Evolutionary conservation across 1,140 invertebrate genomes (phyloP), one percentile per base, ranked within the genome.

Genomic region (Drosophila micromelanica): DNA sequence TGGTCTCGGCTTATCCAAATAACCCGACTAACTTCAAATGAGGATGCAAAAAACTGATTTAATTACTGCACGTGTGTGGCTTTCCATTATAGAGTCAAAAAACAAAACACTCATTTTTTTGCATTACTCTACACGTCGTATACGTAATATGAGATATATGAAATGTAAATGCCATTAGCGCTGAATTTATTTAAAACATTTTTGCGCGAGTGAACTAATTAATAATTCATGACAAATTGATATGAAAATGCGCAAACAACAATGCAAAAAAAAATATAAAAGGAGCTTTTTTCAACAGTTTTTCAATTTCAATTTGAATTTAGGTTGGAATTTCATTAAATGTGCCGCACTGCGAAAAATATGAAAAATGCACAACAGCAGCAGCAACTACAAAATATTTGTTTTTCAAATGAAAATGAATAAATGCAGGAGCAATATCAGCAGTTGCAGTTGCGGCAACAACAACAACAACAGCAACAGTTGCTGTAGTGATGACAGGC

Each of bases 401-500:
- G 84, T 63, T 73, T 82, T 82, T 73, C 78, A 87, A 87, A 82
- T 87, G 67, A 89, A 82, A 81, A 75, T 87, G 72, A 73, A 82
- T 78, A 87, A 78, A 81, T 74, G 77, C 74, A 56, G 4, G 17
- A 62, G 51, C 11, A 35, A 9, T 9, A 51, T 3, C 30, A 35
- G 13, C 30, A 35, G 48, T 6, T 46, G 55, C 23, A 8, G 20
- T 30, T 40, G 23, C 40, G 30, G 1, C 35, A 46, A 20, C 57
- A 54, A 5, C 17, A 23, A 9, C 20, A 38, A 7, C 40, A 46
- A n/a, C 38, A 13, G 8, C 42, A 15, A 54, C 40, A 37, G 35
- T 71, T 59, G 32, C 38, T 59, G 38, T 5, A 12, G 17, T 51
- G 45, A 15, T n/a, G 57, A 69, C 35, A 55, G 68, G 13, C 59